Evolutionary conservation across 1,140 invertebrate genomes (phyloP).

Genomic region (Nylanderia fulva): DNA sequence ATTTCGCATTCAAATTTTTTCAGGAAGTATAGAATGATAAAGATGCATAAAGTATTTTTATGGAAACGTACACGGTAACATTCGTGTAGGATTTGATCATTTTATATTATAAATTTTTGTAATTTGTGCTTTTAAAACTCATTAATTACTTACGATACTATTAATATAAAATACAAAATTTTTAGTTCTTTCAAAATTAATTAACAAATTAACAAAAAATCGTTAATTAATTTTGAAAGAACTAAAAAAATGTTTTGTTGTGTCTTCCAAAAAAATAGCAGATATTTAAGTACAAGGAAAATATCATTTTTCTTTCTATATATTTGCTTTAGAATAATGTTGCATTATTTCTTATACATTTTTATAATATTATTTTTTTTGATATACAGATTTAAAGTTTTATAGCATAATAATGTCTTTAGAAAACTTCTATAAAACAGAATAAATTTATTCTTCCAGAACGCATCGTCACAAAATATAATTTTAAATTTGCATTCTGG

Average conservation of each 20-base stretch:
- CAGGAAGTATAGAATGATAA: neutral
- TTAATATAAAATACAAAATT: no score
- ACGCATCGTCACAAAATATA: slow-evolving; percentile 5
- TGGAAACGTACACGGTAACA: neutral
- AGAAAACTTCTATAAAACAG: neutral
- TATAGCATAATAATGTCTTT: neutral
- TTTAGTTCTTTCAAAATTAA: no score
- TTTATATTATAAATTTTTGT: neutral
- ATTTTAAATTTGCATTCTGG: slow-evolving; percentile 40
- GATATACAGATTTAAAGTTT: neutral
- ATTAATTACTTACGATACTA: neutral
- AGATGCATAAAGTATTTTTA: neutral
- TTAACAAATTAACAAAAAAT: no score
- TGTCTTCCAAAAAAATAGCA: neutral
- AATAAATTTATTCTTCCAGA: slow-evolving; percentile 6
- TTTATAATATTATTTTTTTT: neutral
- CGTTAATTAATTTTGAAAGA: neutral
- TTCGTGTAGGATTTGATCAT: neutral
- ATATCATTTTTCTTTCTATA: neutral
- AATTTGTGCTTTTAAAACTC: neutral
- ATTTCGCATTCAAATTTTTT: neutral
- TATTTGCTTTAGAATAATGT: neutral
- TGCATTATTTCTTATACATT: neutral
- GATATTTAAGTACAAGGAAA: neutral
- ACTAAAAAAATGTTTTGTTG: neutral